Percentiles rank a stretch among this genome's conserved stretches.
These are phyloP conservation scores for Lophotriccus pileatus DNA, from an alignment of 2,797 vertebrate species.

Conservation along the genomic window DNA sequence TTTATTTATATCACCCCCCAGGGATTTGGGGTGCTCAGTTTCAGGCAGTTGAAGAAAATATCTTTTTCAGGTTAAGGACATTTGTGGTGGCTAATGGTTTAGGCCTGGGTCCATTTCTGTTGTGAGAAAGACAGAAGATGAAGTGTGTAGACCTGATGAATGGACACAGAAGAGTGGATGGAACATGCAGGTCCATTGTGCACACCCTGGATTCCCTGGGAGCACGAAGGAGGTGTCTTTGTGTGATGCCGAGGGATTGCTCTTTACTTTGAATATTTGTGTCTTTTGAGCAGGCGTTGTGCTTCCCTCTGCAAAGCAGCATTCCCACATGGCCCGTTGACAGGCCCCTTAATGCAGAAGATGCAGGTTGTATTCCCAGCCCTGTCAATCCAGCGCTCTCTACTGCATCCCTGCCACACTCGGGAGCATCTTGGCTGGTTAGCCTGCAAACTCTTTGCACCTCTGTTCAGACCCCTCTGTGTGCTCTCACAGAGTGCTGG, in stretches of 20 bases:
- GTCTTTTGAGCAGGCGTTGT: slow-evolving; percentile 26
- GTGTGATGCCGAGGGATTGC: not conserved
- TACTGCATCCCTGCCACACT: not conserved
- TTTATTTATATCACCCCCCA: no score
- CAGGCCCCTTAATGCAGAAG: slow-evolving; percentile 23
- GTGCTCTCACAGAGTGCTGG: not conserved
- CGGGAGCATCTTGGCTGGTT: not conserved
- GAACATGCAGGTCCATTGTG: not conserved
- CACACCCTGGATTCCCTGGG: not conserved
- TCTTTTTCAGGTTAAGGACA: not conserved
- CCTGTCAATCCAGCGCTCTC: slow-evolving; percentile 16
- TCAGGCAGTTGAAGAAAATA: not conserved
- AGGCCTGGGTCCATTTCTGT: not conserved
- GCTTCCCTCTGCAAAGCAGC: slow-evolving; percentile 1
- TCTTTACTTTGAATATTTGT: slow-evolving; percentile 14
- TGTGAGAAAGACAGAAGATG: not conserved
- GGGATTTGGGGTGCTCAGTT: not conserved
- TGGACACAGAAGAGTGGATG: fast-evolving
- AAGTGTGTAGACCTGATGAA: not conserved
- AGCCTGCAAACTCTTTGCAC: not conserved
- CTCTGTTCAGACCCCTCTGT: not conserved
- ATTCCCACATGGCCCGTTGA: not conserved
- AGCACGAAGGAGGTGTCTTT: not conserved
- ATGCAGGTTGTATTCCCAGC: not conserved
- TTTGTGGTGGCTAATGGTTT: not conserved